A percentile compares a stretch with the other conserved stretches of the same genome.
These are phyloP conservation scores for Melanerpes aurifrons DNA, from an alignment of 2,113 vertebrate species.

Conservation along the genomic window DNA sequence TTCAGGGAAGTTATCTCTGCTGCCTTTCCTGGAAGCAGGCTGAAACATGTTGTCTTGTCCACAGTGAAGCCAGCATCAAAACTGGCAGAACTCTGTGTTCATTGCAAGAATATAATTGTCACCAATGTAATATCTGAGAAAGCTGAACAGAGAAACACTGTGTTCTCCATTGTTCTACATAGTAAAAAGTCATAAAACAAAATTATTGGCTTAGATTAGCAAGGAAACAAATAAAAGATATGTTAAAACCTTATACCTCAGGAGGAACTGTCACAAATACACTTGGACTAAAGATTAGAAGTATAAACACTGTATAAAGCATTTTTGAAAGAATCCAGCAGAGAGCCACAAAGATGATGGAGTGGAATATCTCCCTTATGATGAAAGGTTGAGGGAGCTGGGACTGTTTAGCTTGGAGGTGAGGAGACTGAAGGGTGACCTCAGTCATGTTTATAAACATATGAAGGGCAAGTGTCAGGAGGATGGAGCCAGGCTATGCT, in stretches of 20 bases:
- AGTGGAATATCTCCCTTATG: no score
- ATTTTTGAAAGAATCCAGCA: no score
- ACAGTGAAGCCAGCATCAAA: not conserved
- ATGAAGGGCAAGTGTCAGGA: no score
- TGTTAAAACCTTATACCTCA: not conserved
- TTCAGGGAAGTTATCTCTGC: slow-evolving; percentile 14
- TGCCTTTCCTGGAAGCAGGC: slow-evolving; percentile 17
- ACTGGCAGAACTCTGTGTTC: not conserved
- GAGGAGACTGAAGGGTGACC: no score
- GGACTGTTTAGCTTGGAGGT: no score
- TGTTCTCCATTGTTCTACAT: not conserved
- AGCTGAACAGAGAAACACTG: not conserved
- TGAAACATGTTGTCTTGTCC: slow-evolving; percentile 2
- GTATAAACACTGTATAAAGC: not conserved
- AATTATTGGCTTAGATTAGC: not conserved
- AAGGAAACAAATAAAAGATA: not conserved
- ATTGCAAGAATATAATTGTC: not conserved
- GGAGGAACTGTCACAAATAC: not conserved
- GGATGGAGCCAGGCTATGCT: no score
- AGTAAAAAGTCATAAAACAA: not conserved
- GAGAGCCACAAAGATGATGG: no score
- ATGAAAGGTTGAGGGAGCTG: no score
- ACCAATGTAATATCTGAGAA: not conserved
- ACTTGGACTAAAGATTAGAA: not conserved
- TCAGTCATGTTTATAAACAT: no score